These are phyloP conservation scores for Odocoileus virginianus DNA, from an alignment of 2,113 vertebrate genomes.

Conservation along the genomic window DNA sequence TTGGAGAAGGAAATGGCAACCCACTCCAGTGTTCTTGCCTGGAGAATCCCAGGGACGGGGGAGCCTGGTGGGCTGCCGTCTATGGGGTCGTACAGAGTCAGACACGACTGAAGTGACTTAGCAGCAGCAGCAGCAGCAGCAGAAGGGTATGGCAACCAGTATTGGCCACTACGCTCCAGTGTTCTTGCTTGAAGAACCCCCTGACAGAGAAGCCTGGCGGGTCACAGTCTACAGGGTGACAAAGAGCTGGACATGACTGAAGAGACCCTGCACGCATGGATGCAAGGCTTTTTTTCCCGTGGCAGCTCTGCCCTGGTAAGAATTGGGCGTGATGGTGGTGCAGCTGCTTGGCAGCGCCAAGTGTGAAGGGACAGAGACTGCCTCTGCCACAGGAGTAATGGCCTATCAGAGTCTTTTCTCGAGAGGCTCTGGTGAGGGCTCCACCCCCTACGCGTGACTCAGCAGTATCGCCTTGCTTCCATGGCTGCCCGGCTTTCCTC, in stretches of 20 bases:
- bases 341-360: background rate
- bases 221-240: background rate
- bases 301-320: background rate
- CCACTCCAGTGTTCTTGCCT: no score
- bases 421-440: background rate
- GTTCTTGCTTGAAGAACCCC: background rate
- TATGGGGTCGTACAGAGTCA: no score
- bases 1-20: no score
- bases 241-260: background rate
- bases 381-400: background rate
- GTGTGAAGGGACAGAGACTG: background rate
- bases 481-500: background rate
- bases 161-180: fast-evolving
- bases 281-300: background rate
- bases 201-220: background rate
- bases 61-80: no score
- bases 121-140: no score
- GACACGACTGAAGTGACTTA: no score
- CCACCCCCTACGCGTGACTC: background rate
- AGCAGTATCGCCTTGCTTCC: background rate
- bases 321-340: fast-evolving
- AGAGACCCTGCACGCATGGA: background rate
- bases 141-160: background rate
- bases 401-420: background rate
- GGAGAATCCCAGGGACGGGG: no score